A percentile compares a stretch with the other conserved stretches of the same genome.
phyloP scores from a whole-genome alignment of 2,113 vertebrate species.

The Clarias gariepinus region DNA sequence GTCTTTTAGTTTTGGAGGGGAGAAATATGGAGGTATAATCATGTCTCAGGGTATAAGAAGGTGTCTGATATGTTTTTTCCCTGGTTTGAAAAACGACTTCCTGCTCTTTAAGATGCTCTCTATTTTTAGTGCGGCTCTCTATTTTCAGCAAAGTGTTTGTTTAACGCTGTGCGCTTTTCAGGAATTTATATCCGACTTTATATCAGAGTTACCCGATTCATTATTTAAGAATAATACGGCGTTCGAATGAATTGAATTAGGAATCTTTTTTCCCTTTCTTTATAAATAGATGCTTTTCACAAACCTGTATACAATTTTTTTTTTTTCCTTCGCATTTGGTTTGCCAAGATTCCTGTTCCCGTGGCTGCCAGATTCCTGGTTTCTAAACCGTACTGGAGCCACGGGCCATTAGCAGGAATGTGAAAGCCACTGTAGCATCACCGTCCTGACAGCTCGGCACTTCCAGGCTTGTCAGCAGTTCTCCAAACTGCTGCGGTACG shows the following conservation, averaged over 20 bases:
- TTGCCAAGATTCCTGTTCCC: neutral
- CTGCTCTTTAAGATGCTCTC: neutral
- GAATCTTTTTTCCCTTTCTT: neutral
- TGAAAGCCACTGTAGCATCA: constrained; percentile 11
- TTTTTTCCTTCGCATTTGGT: neutral
- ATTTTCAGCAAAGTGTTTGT: neutral
- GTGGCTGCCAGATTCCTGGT: neutral
- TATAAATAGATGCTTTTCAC: neutral
- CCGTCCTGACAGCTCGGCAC: constrained; percentile 20
- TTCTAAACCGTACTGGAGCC: neutral
- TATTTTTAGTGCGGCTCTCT: neutral
- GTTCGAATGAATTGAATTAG: neutral
- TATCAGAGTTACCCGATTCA: neutral
- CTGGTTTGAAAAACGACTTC: neutral
- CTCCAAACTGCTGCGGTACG: neutral
- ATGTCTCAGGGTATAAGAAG: neutral
- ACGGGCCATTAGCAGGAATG: constrained; percentile 15
- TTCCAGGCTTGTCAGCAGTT: constrained; percentile 4
- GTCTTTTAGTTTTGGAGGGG: neutral
- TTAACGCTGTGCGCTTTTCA: neutral
- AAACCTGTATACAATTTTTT: neutral
- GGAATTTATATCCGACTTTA: neutral
- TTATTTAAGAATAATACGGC: neutral
- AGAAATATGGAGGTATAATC: neutral
- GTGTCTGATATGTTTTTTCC: neutral